Evolutionary conservation across 2,888 invertebrate genomes (phyloP).

Genomic region (Carabus problematicus): DNA sequence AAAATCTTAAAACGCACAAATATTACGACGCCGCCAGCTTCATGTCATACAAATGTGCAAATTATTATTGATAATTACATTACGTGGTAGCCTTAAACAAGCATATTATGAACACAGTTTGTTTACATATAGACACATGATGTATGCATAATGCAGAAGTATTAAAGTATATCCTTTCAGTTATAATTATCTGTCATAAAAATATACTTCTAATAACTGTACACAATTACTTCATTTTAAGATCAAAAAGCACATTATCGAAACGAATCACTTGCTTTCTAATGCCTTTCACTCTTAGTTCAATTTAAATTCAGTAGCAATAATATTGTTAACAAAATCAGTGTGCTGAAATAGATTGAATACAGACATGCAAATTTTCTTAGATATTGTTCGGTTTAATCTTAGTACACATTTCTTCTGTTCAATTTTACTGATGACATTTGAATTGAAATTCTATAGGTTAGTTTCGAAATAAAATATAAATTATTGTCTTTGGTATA

Average conservation of each 20-base stretch:
- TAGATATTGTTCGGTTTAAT: no score
- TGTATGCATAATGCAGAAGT: background rate
- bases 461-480: no score
- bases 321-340: no score
- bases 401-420: no score
- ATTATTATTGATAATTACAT: background rate
- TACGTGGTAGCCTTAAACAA: conserved; percentile 28
- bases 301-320: no score
- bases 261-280: background rate
- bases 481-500: no score
- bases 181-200: background rate
- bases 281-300: background rate
- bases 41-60: conserved; percentile 1
- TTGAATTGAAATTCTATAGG: no score
- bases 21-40: background rate
- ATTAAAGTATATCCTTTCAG: conserved; percentile 1
- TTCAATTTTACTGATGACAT: no score
- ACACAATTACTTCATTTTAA: background rate
- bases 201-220: conserved; percentile 3
- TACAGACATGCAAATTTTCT: no score
- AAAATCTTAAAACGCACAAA: conserved; percentile 16
- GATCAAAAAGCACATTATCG: background rate
- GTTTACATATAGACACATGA: conserved; percentile 19
- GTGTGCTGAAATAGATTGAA: no score
- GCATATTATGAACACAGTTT: conserved; percentile 26